Evolutionary conservation across 1,140 invertebrate genomes (phyloP).

Genomic region (Cardiocondyla obscurior): DNA sequence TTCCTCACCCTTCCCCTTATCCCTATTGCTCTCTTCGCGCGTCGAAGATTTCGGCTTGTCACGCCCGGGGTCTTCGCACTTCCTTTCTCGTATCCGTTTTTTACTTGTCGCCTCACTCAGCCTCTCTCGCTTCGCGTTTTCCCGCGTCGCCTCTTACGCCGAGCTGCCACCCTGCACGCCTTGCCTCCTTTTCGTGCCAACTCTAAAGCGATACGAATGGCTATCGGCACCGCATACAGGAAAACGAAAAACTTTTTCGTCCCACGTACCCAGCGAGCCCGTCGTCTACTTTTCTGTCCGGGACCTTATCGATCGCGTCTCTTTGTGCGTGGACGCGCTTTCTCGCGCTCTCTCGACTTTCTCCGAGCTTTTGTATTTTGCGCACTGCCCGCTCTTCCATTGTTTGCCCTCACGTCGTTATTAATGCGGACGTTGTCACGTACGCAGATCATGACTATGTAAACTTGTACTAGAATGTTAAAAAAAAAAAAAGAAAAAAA

Average conservation of each 20-base stretch:
- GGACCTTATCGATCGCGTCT: conserved; percentile 55
- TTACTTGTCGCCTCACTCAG: conserved; percentile 25
- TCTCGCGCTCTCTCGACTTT: conserved; percentile 10
- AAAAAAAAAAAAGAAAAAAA: background rate
- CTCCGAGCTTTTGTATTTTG: background rate
- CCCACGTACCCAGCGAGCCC: background rate
- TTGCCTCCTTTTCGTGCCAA: conserved; percentile 44
- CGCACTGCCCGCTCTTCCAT: background rate
- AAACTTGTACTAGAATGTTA: background rate
- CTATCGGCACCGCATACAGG: conserved; percentile 8
- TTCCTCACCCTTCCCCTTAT: background rate
- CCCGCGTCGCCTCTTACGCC: background rate
- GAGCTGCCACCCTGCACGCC: background rate
- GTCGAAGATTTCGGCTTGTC: conserved; percentile 67
- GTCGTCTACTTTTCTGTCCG: conserved; percentile 19
- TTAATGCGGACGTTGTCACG: background rate
- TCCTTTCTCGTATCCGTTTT: background rate
- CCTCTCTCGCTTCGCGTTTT: conserved; percentile 35
- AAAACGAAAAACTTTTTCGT: conserved; percentile 63
- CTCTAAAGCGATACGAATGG: conserved; percentile 68
- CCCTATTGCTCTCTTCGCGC: background rate
- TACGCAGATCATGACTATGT: background rate
- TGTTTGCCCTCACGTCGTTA: conserved; percentile 12
- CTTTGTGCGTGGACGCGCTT: conserved; percentile 36
- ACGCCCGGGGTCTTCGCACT: conserved; percentile 32